Evolutionary conservation across 2,113 vertebrate species (phyloP), one percentile per base, ranked within the genome.

Genomic region (Pseudorhombus dupliciocellatus): DNA sequence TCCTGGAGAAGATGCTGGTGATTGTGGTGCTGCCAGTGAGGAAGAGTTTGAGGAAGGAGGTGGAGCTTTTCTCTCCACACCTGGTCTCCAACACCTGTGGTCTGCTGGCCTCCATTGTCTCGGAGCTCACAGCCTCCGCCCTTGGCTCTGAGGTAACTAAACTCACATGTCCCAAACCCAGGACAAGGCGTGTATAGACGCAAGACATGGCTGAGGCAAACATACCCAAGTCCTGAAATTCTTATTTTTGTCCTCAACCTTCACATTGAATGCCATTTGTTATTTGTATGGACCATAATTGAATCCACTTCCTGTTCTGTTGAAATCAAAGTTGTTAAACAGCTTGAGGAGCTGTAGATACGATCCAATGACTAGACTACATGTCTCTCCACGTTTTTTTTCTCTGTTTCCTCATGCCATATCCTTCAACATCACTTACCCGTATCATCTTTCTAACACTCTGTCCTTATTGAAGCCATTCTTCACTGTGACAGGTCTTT

Each of bases 51-150:
- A 94, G 97, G 85, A 95, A 97, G 85, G 97, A 99, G 87, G 93
- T 96, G 4, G 97, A 99, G 78, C 95, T 99, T 37, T 99, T 99
- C 81, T 99, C 98, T 42, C 96, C 97, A 14, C 98, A 98, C 80
- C 81, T 99, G 52, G 98, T 99, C 75, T 99, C 96, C 34, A 99
- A 99, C 83, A 99, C 98, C 25, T 99, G 98, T 54, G 97, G 97
- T 0, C 81, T 99, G 25, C 92, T 99, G 86, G 97, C 98, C 58
- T 98, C 97, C 69, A 97, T 99, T 18, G 98, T 99, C 70, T 98
- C 97, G 48, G 98, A 99, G 73, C 95, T 99, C 70, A 99, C 98
- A 0, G 97, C 97, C 10, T 98, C 98, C 0, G 97, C 98, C 22
- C 91, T 99, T 54, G 98, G 98, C 66, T 98, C 98, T 25, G 98